phyloP scores from a whole-genome alignment of 2,888 invertebrate species.

The Tenthredo livida region DNA sequence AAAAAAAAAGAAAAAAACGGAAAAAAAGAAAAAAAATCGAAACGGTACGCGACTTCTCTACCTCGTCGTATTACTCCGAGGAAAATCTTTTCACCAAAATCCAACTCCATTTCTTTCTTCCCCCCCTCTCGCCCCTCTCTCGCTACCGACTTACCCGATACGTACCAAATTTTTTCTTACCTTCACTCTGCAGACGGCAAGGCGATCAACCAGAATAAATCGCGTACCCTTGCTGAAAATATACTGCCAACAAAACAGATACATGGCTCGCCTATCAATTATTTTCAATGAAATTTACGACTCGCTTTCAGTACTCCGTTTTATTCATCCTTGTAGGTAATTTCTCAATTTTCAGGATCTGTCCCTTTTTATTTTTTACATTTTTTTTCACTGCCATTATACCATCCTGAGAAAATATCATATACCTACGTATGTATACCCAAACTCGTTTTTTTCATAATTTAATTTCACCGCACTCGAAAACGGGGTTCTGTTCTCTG shows the following conservation, averaged over 20 bases:
- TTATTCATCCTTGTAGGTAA: constrained; percentile 16
- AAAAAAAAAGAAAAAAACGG: too few relatives aligned
- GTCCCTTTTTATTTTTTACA: background rate
- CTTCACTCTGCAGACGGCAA: constrained; percentile 69
- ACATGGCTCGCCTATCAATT: constrained; percentile 77
- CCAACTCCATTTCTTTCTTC: background rate
- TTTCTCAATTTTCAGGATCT: background rate
- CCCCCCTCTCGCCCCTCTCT: background rate
- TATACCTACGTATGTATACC: background rate
- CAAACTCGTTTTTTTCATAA: background rate
- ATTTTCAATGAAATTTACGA: constrained; percentile 75
- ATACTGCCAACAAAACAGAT: constrained; percentile 76
- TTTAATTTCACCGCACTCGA: background rate
- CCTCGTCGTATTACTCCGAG: background rate
- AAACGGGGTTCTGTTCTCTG: constrained; percentile 67
- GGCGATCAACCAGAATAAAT: constrained; percentile 77
- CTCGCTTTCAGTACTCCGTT: constrained; percentile 60
- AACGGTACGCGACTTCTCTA: background rate
- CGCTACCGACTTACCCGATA: background rate
- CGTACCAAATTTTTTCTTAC: background rate
- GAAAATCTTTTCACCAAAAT: constrained; percentile 21
- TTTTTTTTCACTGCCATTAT: background rate
- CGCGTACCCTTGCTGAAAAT: constrained; percentile 72
- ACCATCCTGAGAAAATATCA: background rate
- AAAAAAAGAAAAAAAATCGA: too few relatives aligned